Evolutionary conservation across 2,888 invertebrate genomes (phyloP).

Genomic region (Leptothorax acervorum): DNA sequence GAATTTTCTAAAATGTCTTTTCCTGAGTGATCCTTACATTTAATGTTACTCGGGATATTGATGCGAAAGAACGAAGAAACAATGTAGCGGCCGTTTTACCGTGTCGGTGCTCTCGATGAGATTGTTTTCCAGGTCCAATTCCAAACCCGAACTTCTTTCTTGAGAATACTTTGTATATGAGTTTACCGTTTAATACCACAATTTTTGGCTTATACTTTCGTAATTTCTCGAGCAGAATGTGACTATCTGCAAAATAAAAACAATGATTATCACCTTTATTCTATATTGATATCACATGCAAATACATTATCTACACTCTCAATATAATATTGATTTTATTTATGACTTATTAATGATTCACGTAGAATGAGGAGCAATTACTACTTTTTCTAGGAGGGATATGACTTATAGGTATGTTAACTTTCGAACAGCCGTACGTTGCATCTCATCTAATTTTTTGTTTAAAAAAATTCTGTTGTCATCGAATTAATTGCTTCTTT

Average conservation of each 20-base stretch:
- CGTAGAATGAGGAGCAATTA: not conserved
- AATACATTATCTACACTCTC: not conserved
- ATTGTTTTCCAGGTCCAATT: conserved; percentile 92
- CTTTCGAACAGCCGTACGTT: not conserved
- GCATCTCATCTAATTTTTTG: not conserved
- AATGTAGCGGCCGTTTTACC: conserved; percentile 87
- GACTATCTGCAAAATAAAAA: conserved; percentile 87
- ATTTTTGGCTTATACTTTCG: conserved; percentile 97
- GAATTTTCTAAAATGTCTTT: not conserved
- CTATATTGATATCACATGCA: not conserved
- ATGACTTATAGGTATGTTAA: not conserved
- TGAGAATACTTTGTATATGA: conserved; percentile 98
- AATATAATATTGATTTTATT: conserved; percentile 1
- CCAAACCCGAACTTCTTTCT: conserved; percentile 99
- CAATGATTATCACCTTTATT: not conserved
- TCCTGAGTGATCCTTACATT: not conserved
- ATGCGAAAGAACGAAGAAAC: not conserved
- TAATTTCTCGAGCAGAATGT: conserved; percentile 95
- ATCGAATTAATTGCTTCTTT: too few relatives aligned
- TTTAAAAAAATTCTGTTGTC: not conserved
- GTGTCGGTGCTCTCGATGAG: conserved; percentile 97
- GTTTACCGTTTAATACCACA: conserved; percentile 98
- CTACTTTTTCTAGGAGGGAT: not conserved
- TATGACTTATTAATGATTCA: too few relatives aligned
- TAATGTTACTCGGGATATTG: not conserved